Evolutionary conservation across 30 jellyfish, hydroid and myxozoan genomes (phyloP).

Genomic region (Aurelia sp.): DNA sequence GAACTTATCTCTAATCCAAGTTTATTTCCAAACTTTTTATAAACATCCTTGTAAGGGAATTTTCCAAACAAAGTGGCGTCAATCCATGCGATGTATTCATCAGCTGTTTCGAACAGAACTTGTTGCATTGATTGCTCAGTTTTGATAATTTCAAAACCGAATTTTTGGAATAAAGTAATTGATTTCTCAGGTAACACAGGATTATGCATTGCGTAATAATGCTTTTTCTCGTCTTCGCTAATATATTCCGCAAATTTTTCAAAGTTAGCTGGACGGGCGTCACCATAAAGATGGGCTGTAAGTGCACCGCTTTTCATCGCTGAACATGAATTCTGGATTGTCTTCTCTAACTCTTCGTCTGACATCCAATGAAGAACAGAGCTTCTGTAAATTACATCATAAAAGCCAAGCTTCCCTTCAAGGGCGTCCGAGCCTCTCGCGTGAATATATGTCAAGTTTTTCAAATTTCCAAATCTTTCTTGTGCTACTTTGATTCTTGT

Average conservation of each 20-base stretch:
- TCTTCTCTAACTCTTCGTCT: background rate
- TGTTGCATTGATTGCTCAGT: background rate
- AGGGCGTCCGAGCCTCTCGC: background rate
- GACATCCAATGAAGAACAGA: constrained; percentile 8
- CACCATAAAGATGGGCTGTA: background rate
- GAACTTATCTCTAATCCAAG: no score
- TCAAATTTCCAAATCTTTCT: background rate
- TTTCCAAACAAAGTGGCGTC: no score
- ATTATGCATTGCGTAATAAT: background rate
- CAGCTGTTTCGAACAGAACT: no score
- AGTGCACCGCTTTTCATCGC: background rate
- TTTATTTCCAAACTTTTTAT: no score
- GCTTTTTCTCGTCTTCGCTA: background rate
- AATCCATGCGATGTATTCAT: no score
- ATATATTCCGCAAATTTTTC: background rate
- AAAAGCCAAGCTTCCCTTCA: background rate
- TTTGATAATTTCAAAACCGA: background rate
- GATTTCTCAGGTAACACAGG: background rate
- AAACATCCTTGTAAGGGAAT: no score
- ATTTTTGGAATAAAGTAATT: background rate
- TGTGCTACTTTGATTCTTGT: background rate
- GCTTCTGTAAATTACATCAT: background rate
- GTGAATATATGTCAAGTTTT: background rate
- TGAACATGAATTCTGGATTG: background rate
- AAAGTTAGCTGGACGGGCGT: background rate